Percentiles rank a stretch among this genome's conserved stretches.
These are phyloP conservation scores for Drosophila repletoides DNA, from an alignment of 1,140 invertebrate species.

Conservation along the genomic window DNA sequence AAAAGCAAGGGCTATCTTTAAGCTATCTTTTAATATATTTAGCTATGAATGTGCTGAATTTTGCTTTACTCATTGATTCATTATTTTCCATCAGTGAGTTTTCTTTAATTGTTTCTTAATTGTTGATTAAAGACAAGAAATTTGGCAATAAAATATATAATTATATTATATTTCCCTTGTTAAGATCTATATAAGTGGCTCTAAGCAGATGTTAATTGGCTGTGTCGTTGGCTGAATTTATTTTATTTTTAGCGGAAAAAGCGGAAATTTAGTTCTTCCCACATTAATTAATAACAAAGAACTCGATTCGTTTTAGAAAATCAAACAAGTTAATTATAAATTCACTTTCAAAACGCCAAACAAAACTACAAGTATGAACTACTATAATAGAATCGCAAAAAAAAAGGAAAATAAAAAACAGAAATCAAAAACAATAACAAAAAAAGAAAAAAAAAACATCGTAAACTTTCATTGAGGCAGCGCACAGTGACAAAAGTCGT, in stretches of 20 bases:
- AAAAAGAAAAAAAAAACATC: slow-evolving; percentile 3
- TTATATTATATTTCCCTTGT: too few relatives aligned
- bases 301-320: slow-evolving; percentile 32
- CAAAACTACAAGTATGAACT: slow-evolving; percentile 7
- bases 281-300: slow-evolving; percentile 70
- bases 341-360: slow-evolving; percentile 62
- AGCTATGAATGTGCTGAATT: too few relatives aligned
- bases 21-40: too few relatives aligned
- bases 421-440: slow-evolving; percentile 18
- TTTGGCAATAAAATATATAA: too few relatives aligned
- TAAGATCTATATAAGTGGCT: background rate
- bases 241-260: background rate
- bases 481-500: slow-evolving; percentile 45
- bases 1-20: too few relatives aligned
- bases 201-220: slow-evolving; percentile 33
- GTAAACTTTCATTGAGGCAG: slow-evolving; percentile 70
- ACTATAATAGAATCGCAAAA: slow-evolving; percentile 8
- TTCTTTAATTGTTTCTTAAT: too few relatives aligned
- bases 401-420: slow-evolving; percentile 18
- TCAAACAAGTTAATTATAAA: slow-evolving; percentile 66
- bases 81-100: too few relatives aligned
- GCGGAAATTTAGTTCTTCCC: slow-evolving; percentile 46
- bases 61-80: too few relatives aligned
- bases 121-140: too few relatives aligned
- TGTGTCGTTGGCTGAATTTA: slow-evolving; percentile 16